Base-by-base conservation (phyloP, 2,888 invertebrate species). In the Proisotoma minuta region DNA sequence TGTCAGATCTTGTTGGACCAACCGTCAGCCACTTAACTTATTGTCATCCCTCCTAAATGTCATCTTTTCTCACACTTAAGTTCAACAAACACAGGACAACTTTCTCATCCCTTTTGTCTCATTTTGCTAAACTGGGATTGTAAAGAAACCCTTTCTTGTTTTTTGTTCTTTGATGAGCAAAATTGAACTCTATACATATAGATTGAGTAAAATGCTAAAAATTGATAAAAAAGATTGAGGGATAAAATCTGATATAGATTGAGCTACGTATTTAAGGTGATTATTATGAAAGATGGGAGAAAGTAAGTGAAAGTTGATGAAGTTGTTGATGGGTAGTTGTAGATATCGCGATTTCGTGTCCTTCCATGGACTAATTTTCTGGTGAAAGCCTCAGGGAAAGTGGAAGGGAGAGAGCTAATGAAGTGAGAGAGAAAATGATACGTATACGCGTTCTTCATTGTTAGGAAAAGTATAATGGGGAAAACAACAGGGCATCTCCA, bases 11-110 rank as follows among this genome's bases (percentile, higher is more conserved):
- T 54, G 34, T 54, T 54, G 53, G 53, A 34, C 39, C 20, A 22
- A 27, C 34, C 56, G 60, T 60, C 60, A 60, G 29, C 28, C 52
- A 54, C 48, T 52, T 48, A 54, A 52, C 47, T 43, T 34, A 54
- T 54, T 60, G 60, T 60, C 60, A 24, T 24, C 29, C 34, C 56
- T 54, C 60, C 54, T 60, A 47, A 49, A 47, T 53, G 52, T 56
- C 58, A 60, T 23, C 52, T 27, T 34, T 34, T 10, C 34, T 34
- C 34, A 34, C 15, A 10, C 34, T 15, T 34, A 34, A 34, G 8
- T 34, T n/a, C n/a, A n/a, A n/a, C n/a, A n/a, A n/a, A n/a, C n/a
- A n/a, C n/a, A n/a, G n/a, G n/a, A n/a, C n/a, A n/a, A n/a, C n/a
- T n/a, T n/a, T n/a, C n/a, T n/a, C n/a, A n/a, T n/a, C 34, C 15